These are phyloP conservation scores for Pteromalus puparum DNA, from an alignment of 1,140 invertebrate genomes.

Conservation along the genomic window DNA sequence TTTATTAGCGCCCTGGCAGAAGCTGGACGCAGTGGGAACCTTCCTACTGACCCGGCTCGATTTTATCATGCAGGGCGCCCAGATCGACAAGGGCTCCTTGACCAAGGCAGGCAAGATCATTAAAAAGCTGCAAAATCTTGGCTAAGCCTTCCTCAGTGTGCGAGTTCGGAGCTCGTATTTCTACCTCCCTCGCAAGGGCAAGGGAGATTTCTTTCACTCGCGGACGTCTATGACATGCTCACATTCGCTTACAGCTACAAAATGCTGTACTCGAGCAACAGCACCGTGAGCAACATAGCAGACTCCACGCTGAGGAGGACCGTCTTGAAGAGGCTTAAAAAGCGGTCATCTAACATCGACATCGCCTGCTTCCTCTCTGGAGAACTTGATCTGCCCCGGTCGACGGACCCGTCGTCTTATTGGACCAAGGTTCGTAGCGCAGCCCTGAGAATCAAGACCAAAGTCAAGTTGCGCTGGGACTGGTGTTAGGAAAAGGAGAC, in stretches of 20 bases:
- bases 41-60: too few relatives aligned
- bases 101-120: too few relatives aligned
- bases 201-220: slow-evolving; percentile 56
- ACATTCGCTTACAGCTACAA: slow-evolving; percentile 60
- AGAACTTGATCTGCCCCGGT: slow-evolving; percentile 23
- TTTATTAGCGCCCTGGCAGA: too few relatives aligned
- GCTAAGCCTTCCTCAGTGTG: too few relatives aligned
- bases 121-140: too few relatives aligned
- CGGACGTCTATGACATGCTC: slow-evolving; percentile 53
- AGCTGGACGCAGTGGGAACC: too few relatives aligned
- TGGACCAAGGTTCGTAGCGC: slow-evolving; percentile 56
- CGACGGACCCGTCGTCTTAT: slow-evolving; percentile 40
- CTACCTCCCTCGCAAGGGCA: too few relatives aligned
- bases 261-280: slow-evolving; percentile 57
- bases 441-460: slow-evolving; percentile 1
- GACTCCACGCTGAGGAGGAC: not conserved
- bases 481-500: slow-evolving; percentile 25
- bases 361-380: slow-evolving; percentile 56
- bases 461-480: slow-evolving; percentile 49
- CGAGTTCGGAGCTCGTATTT: too few relatives aligned
- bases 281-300: slow-evolving; percentile 25
- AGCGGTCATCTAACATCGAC: slow-evolving; percentile 22
- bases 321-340: slow-evolving; percentile 52
- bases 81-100: too few relatives aligned
- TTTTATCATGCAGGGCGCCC: too few relatives aligned